Conservation (phyloP, 2,113 vertebrate genomes). For the Phylloscopus whistleri region DNA sequence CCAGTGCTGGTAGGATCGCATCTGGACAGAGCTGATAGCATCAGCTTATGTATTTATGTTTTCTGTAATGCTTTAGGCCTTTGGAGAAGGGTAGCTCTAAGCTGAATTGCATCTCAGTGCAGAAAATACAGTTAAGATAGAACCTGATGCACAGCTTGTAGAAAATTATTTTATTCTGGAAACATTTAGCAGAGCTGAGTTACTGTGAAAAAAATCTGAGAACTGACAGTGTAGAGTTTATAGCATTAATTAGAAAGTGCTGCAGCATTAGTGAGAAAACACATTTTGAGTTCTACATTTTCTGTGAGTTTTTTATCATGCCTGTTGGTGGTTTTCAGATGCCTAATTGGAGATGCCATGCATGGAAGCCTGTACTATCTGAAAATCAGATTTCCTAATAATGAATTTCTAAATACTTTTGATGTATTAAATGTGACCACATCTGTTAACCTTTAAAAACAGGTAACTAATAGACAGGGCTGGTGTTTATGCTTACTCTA, state of each 20-base stretch:
- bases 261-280: constrained; percentile 3
- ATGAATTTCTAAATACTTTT: background rate
- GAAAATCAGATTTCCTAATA: background rate
- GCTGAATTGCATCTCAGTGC: background rate
- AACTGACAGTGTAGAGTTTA: background rate
- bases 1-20: background rate
- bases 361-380: background rate
- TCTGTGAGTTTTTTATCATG: background rate
- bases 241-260: constrained; percentile 2
- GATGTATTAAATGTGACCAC: background rate
- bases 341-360: background rate
- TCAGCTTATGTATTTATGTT: background rate
- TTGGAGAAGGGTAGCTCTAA: background rate
- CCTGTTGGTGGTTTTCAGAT: background rate
- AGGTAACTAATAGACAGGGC: background rate
- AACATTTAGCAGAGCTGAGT: constrained; percentile 1
- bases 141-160: background rate
- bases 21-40: background rate
- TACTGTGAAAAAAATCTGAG: constrained; percentile 16
- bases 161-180: background rate
- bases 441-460: background rate
- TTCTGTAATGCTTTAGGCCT: background rate
- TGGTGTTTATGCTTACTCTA: background rate
- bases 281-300: constrained; percentile 17
- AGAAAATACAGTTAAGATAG: constrained; percentile 23